A percentile compares a stretch with the other conserved stretches of the same genome.
These are phyloP conservation scores for Habroteleia sp. DNA, from an alignment of 2,888 invertebrate genomes.

Conservation along the genomic window DNA sequence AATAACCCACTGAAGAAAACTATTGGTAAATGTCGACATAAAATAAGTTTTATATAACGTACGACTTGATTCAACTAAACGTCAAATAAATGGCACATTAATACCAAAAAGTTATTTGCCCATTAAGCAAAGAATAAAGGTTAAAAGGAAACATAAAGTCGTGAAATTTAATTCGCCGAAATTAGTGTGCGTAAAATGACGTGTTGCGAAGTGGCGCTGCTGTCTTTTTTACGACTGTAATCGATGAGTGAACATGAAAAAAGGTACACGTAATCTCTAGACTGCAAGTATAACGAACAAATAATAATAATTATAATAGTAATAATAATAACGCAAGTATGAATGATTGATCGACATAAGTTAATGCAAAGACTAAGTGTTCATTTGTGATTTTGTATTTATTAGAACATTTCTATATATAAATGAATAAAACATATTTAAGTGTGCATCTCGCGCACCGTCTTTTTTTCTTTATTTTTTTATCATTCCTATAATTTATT, in stretches of 20 bases:
- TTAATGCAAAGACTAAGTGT: slow-evolving; percentile 80
- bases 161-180: slow-evolving; percentile 53
- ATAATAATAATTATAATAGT: slow-evolving; percentile 68
- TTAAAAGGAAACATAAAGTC: slow-evolving; percentile 14
- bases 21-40: too few relatives aligned
- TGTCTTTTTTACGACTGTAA: slow-evolving; percentile 60
- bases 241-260: slow-evolving; percentile 59
- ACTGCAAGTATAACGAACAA: slow-evolving; percentile 78
- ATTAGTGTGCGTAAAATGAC: slow-evolving; percentile 53
- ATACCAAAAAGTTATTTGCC: slow-evolving; percentile 32
- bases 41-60: too few relatives aligned
- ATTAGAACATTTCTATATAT: slow-evolving; percentile 77
- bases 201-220: slow-evolving; percentile 58
- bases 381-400: slow-evolving; percentile 81
- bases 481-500: slow-evolving; percentile 26
- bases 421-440: slow-evolving; percentile 79
- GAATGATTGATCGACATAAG: slow-evolving; percentile 76
- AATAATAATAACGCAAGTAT: slow-evolving; percentile 70
- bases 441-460: slow-evolving; percentile 74
- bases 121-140: slow-evolving; percentile 5
- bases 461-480: slow-evolving; percentile 35
- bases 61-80: slow-evolving; percentile 6
- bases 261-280: slow-evolving; percentile 69
- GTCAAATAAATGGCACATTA: slow-evolving; percentile 2
- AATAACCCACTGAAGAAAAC: too few relatives aligned